A percentile compares a stretch with the other conserved stretches of the same genome.
Conservation (phyloP, 1,140 invertebrate genomes). For the Pogonus chalceus region DNA sequence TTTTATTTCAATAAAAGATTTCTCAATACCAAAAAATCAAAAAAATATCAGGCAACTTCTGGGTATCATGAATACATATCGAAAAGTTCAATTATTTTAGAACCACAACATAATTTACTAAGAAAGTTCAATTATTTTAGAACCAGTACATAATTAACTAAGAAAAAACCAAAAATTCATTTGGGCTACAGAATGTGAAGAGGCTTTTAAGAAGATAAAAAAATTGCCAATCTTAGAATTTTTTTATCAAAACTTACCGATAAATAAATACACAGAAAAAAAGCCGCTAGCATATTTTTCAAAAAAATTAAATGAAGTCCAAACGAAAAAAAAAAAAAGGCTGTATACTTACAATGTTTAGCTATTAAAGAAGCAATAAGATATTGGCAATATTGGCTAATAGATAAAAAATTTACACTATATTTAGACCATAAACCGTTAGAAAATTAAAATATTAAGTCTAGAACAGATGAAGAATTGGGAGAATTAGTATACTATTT, state of each 20-base stretch:
- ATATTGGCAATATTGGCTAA: slow-evolving; percentile 17
- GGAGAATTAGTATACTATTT: no score
- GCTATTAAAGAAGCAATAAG: slow-evolving; percentile 15
- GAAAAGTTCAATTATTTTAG: no score
- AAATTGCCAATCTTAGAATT: slow-evolving; percentile 16
- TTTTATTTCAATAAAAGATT: no score
- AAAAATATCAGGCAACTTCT: no score
- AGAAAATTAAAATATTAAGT: slow-evolving; percentile 13
- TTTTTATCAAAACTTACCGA: slow-evolving; percentile 21
- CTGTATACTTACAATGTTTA: slow-evolving; percentile 16
- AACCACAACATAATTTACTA: no score
- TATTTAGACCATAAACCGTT: slow-evolving; percentile 16
- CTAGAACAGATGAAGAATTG: no score
- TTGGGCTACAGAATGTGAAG: slow-evolving; percentile 16
- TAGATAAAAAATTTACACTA: slow-evolving; percentile 13
- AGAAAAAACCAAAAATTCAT: no score
- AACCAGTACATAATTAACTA: no score
- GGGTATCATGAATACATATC: no score
- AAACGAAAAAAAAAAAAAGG: slow-evolving; percentile 21
- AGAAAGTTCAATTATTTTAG: no score
- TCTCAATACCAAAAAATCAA: no score
- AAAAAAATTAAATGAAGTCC: slow-evolving; percentile 20
- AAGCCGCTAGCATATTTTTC: no score
- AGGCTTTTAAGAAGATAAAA: slow-evolving; percentile 17
- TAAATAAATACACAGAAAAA: slow-evolving; percentile 19